A percentile compares a stretch with the other conserved stretches of the same genome.
Conservation (phyloP, 2,888 invertebrate species). For the Heliconius sara region DNA sequence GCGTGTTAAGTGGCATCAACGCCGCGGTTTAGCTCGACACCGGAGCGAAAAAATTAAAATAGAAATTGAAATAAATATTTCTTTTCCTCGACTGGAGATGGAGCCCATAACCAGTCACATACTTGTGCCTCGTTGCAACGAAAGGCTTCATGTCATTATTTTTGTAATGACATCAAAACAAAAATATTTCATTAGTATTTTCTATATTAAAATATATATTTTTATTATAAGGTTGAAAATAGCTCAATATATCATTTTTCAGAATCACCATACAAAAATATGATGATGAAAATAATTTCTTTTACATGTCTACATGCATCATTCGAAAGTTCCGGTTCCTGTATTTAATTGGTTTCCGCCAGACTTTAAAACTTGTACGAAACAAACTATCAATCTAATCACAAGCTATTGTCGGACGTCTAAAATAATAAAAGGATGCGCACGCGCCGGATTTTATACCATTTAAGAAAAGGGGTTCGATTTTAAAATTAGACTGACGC, state of each 20-base stretch:
- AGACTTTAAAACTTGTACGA: constrained; percentile 38
- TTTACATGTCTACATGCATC: not conserved
- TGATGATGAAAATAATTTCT: not conserved
- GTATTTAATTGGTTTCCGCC: constrained; percentile 38
- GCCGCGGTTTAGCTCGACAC: no score
- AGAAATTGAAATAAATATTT: no score
- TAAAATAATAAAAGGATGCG: constrained; percentile 79
- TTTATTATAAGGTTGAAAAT: no score
- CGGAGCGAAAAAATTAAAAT: no score
- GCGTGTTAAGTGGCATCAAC: no score
- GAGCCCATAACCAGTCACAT: no score
- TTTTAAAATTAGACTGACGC: constrained; percentile 77
- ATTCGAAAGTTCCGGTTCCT: constrained; percentile 15
- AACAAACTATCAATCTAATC: constrained; percentile 49
- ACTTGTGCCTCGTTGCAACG: no score
- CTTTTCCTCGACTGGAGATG: no score
- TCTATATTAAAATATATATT: no score
- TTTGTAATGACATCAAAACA: no score
- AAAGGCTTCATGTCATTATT: no score
- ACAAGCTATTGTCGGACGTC: constrained; percentile 55
- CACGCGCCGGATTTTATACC: constrained; percentile 78
- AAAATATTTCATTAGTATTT: no score
- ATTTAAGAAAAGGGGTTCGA: constrained; percentile 70
- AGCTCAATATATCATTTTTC: not conserved
- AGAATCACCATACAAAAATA: not conserved